Conservation (phyloP, 2,888 invertebrate species). For the Leptopilina syphax region DNA sequence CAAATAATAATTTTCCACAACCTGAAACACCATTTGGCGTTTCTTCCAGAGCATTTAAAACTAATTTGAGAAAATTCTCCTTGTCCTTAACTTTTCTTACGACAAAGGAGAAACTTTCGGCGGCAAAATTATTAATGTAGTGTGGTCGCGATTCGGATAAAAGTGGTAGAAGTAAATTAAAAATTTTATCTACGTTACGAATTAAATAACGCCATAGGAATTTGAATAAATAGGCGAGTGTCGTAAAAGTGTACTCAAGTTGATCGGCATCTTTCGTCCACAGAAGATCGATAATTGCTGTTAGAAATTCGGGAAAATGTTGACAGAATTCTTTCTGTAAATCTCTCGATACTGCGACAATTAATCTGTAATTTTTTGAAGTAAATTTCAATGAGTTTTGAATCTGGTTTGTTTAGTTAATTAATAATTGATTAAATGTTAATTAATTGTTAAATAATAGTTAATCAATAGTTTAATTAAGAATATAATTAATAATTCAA, state of each 20-base stretch:
- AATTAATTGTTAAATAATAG: no score
- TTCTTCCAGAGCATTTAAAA: constrained; percentile 83
- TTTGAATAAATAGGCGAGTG: constrained; percentile 94
- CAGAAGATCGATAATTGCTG: constrained; percentile 84
- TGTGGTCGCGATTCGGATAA: constrained; percentile 87
- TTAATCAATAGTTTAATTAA: no score
- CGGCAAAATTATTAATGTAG: constrained; percentile 95
- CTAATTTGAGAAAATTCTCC: constrained; percentile 83
- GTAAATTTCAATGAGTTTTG: neutral
- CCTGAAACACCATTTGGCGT: constrained; percentile 86
- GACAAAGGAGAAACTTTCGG: constrained; percentile 97
- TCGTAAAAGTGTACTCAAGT: constrained; percentile 90
- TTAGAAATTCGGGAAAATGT: constrained; percentile 88
- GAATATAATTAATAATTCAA: constrained; percentile 27
- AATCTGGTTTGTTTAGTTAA: neutral
- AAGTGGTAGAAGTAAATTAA: constrained; percentile 85
- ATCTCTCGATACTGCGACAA: constrained; percentile 92
- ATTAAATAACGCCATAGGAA: constrained; percentile 90
- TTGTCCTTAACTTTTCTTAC: constrained; percentile 92
- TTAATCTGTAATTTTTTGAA: constrained; percentile 80
- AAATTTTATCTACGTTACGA: constrained; percentile 86
- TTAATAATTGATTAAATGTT: no score
- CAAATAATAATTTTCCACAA: constrained; percentile 92
- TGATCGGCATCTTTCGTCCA: constrained; percentile 89
- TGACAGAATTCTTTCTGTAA: constrained; percentile 92